phyloP scores from a whole-genome alignment of 1,140 invertebrate species.

The Fragariocoptes setiger region DNA sequence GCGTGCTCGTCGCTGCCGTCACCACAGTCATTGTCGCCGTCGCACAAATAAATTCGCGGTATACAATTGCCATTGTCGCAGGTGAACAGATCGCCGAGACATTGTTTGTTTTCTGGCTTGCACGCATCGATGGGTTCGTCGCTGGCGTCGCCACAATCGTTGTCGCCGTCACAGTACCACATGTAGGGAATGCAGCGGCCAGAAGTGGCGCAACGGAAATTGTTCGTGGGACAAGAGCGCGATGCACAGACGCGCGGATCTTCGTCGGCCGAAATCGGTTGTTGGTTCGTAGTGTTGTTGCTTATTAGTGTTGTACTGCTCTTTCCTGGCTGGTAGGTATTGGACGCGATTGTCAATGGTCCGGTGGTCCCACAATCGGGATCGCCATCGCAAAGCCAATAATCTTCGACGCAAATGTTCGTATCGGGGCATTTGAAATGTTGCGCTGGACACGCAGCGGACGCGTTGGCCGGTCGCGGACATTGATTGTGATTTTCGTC shows the following conservation, averaged over 20 bases:
- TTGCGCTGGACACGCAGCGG: slow-evolving; percentile 43
- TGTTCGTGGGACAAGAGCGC: slow-evolving; percentile 57
- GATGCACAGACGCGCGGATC: slow-evolving; percentile 56
- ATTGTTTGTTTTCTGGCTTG: slow-evolving; percentile 66
- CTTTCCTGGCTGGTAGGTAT: not conserved
- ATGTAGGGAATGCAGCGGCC: slow-evolving; percentile 35
- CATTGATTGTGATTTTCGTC: slow-evolving; percentile 62
- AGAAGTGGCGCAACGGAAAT: slow-evolving; percentile 27
- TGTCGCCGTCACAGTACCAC: slow-evolving; percentile 66
- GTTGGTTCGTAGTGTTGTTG: not conserved
- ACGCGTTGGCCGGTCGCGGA: too few species aligned
- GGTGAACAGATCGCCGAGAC: slow-evolving; percentile 72
- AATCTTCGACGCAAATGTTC: slow-evolving; percentile 74
- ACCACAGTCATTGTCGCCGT: slow-evolving; percentile 73
- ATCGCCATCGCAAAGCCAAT: slow-evolving; percentile 57
- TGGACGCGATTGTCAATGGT: slow-evolving; percentile 29
- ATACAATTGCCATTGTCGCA: slow-evolving; percentile 92
- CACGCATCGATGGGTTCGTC: slow-evolving; percentile 71
- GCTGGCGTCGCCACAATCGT: slow-evolving; percentile 55
- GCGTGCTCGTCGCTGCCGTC: slow-evolving; percentile 70
- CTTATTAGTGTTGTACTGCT: too few species aligned
- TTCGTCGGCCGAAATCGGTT: slow-evolving; percentile 38
- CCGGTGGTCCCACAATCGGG: slow-evolving; percentile 58
- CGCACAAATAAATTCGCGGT: slow-evolving; percentile 79
- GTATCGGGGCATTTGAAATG: slow-evolving; percentile 68